Base-by-base conservation (phyloP, 2,888 invertebrate genomes). In the Rotaria macrura region DNA sequence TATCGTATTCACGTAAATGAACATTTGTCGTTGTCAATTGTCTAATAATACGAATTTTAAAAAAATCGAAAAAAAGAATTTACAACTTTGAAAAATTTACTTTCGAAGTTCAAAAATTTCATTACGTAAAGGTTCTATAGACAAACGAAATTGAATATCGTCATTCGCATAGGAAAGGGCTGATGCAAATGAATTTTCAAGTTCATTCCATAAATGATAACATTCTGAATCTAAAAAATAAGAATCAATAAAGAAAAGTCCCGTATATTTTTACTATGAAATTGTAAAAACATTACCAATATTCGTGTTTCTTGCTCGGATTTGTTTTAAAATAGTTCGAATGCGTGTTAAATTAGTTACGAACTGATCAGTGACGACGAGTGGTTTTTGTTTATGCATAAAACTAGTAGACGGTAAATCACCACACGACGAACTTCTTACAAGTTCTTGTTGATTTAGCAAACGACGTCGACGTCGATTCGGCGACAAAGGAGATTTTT, bases 141-240 rank as follows among this genome's bases (percentile, higher is more conserved):
- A 23, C 9, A 79, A 25, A 43, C 43, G 79, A 7, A 79, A 43
- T 43, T 79, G 43, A 25, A 79, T 43, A 79, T 79, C 43, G 43
- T 79, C 79, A 43, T 79, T 43, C 0, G 79, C 43, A 43, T 79
- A 79, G 2, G 79, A 10, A 17, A 79, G 43, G 25, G 79, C 79
- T 1, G 43, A 79, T 43, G 79, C 25, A 43, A 79, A 10, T 25
- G 79, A 79, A 43, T 14, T 40, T 79, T 79, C 79, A 25, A 79
- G 79, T 43, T 79, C 43, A n/a, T 79, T 43, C 79, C 79, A 79
- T 43, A 79, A 34, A 65, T 34, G 65, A 65, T 65, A 65, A 65
- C 6, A 65, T 34, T 65, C 65, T 10, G 65, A 17, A 65, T 65
- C 65, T 65, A 65, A 65, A 65, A 34, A 65, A n/a, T 14, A 34